Evolutionary conservation across 2,797 vertebrate species (phyloP), one percentile per base, ranked within the genome.

Genomic region (Schizothorax lantsangensis): DNA sequence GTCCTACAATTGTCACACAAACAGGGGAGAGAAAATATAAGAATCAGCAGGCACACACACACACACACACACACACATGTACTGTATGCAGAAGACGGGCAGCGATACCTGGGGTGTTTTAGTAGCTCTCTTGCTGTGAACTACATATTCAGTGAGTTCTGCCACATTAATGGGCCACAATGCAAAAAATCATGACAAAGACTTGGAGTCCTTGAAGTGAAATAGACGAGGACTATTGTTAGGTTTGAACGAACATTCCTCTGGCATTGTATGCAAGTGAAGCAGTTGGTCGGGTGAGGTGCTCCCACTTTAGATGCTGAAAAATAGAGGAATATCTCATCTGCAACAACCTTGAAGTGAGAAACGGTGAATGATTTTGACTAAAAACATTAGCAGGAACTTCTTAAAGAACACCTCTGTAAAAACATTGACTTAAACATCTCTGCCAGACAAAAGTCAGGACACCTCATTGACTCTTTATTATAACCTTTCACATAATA

Each of bases 161-260:
- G 26, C n/a, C 26, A 83, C 40, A 83, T 47, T 62, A 74, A 47
- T 74, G 26, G 23, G 19, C 5, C 17, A 57, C 54, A 33, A 33
- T 62, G 40, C 52, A 83, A 84, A 83, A 74, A 7, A 59, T 64
- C 40, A 36, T 59, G 52, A 71, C 82, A 89, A 81, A 86, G 88
- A 92, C 89, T 90, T 88, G 69, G 87, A 93, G 91, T 91, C 90
- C 91, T 92, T 93, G 92, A 93, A 91, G 92, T 88, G 79, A 88
- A 92, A 91, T 93, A 90, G 89, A 82, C 84, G 84, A 59, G 68
- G 45, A 17, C 54, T 74, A 74, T 47, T 74, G 38, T 82, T 40
- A 26, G 9, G 33, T 74, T 47, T 84, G 19, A 84, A 62, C 47
- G 71, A 74, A 62, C 40, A 62, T 62, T 84, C 11, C n/a, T 47